Evolutionary conservation across 92 coral and sea anemone species (phyloP).

Genomic region (Ricordea florida): DNA sequence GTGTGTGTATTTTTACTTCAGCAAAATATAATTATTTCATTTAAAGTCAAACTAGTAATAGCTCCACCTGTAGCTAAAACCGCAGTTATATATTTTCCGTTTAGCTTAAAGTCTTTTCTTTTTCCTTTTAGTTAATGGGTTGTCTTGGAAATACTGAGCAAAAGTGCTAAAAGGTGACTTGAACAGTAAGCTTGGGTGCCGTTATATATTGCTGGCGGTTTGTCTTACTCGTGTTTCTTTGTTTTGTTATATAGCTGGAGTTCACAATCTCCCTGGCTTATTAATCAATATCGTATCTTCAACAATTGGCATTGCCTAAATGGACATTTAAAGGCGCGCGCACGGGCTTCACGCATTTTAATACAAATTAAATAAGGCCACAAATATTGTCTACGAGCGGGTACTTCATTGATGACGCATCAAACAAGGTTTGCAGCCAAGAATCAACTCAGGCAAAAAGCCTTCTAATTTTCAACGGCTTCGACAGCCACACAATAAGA

Average conservation of each 20-base stretch:
- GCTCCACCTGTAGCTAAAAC: conserved; percentile 29
- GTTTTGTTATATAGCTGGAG: neutral
- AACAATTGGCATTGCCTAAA: conserved; percentile 69
- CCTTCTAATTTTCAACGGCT: neutral
- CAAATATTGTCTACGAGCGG: conserved; percentile 56
- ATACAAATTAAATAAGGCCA: conserved; percentile 65
- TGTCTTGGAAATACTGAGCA: neutral
- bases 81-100: conserved; percentile 19
- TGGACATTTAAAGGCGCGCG: conserved; percentile 56
- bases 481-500: too few relatives aligned
- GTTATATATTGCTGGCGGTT: neutral
- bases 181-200: neutral
- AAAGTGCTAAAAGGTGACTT: neutral
- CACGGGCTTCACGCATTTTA: conserved; percentile 74
- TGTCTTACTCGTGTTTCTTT: neutral
- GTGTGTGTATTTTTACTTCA: neutral
- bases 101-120: neutral
- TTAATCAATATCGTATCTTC: conserved; percentile 63
- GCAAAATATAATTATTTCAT: conserved; percentile 22
- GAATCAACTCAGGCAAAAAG: neutral
- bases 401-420: conserved; percentile 26
- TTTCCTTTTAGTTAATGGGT: neutral
- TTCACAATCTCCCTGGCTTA: conserved; percentile 14
- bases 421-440: conserved; percentile 3
- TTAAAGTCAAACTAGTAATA: conserved; percentile 17